These are phyloP conservation scores for Myiotriccus ornatus DNA, from an alignment of 2,797 vertebrate species.

Conservation along the genomic window DNA sequence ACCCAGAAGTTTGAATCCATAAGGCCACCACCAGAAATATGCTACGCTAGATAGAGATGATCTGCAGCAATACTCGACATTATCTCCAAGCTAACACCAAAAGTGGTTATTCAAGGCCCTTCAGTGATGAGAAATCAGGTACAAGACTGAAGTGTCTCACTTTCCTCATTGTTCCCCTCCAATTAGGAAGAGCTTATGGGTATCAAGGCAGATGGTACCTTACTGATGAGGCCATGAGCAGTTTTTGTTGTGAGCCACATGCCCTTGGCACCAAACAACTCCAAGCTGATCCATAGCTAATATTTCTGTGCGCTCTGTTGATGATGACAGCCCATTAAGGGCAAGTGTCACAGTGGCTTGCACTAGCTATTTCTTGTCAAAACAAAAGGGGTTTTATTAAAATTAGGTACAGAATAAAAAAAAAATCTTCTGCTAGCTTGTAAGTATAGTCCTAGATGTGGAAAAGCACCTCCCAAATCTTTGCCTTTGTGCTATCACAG, in stretches of 20 bases:
- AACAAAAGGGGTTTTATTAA: not conserved
- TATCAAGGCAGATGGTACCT: not conserved
- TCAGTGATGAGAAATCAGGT: not conserved
- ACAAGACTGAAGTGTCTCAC: not conserved
- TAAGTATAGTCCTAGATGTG: not conserved
- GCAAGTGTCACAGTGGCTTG: not conserved
- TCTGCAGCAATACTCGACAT: not conserved
- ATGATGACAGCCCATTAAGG: not conserved
- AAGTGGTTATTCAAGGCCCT: not conserved
- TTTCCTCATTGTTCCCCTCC: not conserved
- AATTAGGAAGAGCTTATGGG: not conserved
- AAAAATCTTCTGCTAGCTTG: not conserved
- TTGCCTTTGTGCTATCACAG: not conserved
- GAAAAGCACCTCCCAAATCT: not conserved
- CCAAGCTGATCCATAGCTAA: not conserved
- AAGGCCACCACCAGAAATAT: not conserved
- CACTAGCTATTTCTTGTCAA: not conserved
- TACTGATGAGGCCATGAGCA: not conserved
- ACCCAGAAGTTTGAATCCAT: not conserved
- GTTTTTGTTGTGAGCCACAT: not conserved
- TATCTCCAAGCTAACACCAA: not conserved
- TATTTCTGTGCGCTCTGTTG: not conserved
- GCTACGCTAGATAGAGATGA: not conserved
- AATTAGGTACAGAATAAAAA: not conserved
- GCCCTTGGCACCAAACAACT: not conserved